Percentiles rank a stretch among this genome's conserved stretches.
Conservation (phyloP, 92 coral and sea anemone genomes). For the Nematostella vectensis region DNA sequence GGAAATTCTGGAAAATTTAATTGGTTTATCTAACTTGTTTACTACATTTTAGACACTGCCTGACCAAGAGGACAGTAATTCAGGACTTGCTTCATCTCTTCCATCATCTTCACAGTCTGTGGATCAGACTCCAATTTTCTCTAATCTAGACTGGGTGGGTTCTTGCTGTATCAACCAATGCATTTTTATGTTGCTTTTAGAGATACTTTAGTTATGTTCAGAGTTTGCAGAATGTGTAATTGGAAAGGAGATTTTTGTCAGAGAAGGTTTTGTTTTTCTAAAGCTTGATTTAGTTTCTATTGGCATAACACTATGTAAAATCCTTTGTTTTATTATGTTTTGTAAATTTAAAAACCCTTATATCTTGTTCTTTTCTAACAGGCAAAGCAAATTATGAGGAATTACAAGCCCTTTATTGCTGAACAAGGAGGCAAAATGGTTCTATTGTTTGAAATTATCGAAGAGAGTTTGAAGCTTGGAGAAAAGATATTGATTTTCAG, state of each 20-base stretch:
- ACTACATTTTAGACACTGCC: constrained; percentile 29
- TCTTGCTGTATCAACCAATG: no score
- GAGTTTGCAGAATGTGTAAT: no score
- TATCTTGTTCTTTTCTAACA: constrained; percentile 6
- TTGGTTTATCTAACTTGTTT: no score
- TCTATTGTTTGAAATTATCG: constrained; percentile 70
- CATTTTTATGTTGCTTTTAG: no score
- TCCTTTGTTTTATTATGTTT: no score
- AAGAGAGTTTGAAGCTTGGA: constrained; percentile 66
- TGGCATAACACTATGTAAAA: no score
- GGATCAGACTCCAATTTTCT: neutral
- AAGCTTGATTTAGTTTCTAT: no score
- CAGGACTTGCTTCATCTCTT: constrained; percentile 4
- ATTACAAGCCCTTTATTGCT: constrained; percentile 57
- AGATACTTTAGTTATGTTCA: no score
- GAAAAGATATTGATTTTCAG: constrained; percentile 86
- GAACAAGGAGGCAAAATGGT: constrained; percentile 88
- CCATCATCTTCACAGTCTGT: neutral
- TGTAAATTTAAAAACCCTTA: no score
- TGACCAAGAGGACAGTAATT: constrained; percentile 23
- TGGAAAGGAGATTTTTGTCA: no score
- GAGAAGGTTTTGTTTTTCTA: no score
- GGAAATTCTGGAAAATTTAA: no score
- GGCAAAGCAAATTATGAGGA: constrained; percentile 78
- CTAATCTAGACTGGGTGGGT: constrained; percentile 18